These are phyloP conservation scores for Venusia cambrica DNA, from an alignment of 2,888 invertebrate genomes.

Conservation along the genomic window DNA sequence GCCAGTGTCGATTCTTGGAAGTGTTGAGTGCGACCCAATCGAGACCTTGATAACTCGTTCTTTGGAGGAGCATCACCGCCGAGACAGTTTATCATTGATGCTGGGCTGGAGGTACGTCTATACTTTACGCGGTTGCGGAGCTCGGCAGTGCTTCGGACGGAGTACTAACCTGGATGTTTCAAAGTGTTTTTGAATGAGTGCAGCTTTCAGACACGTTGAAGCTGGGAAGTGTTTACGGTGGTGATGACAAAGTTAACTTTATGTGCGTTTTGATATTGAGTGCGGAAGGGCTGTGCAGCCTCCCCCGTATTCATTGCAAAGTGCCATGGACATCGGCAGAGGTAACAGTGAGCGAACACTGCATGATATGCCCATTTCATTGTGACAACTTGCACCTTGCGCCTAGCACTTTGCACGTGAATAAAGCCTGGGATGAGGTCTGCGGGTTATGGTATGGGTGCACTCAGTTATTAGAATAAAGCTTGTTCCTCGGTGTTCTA, in stretches of 20 bases:
- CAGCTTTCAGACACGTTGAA: constrained; percentile 51
- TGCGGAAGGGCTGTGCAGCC: constrained; percentile 64
- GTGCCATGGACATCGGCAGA: constrained; percentile 75
- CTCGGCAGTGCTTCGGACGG: constrained; percentile 53
- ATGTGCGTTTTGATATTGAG: constrained; percentile 62
- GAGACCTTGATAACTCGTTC: constrained; percentile 81
- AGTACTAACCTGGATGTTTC: constrained; percentile 33
- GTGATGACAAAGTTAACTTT: constrained; percentile 64
- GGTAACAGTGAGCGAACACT: constrained; percentile 64
- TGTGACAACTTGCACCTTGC: constrained; percentile 48
- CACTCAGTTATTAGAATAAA: constrained; percentile 34
- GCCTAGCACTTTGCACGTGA: constrained; percentile 60
- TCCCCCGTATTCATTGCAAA: constrained; percentile 52
- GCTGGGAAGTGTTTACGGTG: constrained; percentile 53
- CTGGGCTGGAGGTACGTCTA: constrained; percentile 79
- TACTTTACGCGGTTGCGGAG: constrained; percentile 68
- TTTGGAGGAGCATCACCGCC: constrained; percentile 72
- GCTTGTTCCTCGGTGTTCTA: constrained; percentile 41
- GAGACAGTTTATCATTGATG: constrained; percentile 77
- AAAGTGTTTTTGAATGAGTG: constrained; percentile 64
- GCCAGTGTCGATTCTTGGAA: constrained; percentile 74
- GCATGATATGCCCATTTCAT: constrained; percentile 56
- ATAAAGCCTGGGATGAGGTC: constrained; percentile 16
- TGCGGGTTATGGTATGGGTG: constrained; percentile 32
- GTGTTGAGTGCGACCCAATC: constrained; percentile 61